Evolutionary conservation across 1,140 invertebrate genomes (phyloP).

Genomic region (Microplitis mediator): DNA sequence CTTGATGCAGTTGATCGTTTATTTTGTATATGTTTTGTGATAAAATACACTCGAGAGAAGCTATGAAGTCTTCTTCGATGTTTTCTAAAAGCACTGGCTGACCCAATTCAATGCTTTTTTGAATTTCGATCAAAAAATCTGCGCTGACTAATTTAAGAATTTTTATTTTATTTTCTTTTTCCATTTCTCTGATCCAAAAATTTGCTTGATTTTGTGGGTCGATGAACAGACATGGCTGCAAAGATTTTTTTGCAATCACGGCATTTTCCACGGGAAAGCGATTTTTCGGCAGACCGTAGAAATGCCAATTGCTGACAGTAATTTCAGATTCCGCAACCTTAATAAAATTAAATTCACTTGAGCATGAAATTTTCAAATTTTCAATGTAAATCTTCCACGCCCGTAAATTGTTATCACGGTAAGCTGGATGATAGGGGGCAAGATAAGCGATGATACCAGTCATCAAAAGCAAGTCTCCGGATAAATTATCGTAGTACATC

Average conservation of each 20-base stretch:
- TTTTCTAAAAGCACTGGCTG: conserved; percentile 69
- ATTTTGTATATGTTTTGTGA: neutral
- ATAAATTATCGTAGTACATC: conserved; percentile 66
- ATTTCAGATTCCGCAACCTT: conserved; percentile 67
- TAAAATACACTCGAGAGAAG: conserved; percentile 8
- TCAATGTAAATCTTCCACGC: conserved; percentile 65
- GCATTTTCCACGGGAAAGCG: conserved; percentile 74
- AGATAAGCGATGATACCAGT: conserved; percentile 72
- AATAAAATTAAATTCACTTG: conserved; percentile 64
- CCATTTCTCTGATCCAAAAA: conserved; percentile 73
- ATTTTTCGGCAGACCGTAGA: conserved; percentile 70
- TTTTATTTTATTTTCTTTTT: conserved; percentile 67
- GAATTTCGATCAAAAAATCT: conserved; percentile 66
- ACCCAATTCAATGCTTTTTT: conserved; percentile 68
- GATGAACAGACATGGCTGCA: conserved; percentile 72
- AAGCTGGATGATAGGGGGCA: conserved; percentile 65
- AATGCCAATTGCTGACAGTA: conserved; percentile 67
- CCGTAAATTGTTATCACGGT: conserved; percentile 54
- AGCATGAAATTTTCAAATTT: conserved; percentile 66
- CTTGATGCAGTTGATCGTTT: neutral
- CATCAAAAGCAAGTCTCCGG: conserved; percentile 71
- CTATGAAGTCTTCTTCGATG: conserved; percentile 53
- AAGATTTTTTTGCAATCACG: conserved; percentile 65
- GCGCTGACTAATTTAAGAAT: conserved; percentile 65
- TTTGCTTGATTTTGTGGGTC: conserved; percentile 76